These are phyloP conservation scores for Halcyon chelicuti DNA, from an alignment of 2,797 vertebrate species.

Conservation along the genomic window DNA sequence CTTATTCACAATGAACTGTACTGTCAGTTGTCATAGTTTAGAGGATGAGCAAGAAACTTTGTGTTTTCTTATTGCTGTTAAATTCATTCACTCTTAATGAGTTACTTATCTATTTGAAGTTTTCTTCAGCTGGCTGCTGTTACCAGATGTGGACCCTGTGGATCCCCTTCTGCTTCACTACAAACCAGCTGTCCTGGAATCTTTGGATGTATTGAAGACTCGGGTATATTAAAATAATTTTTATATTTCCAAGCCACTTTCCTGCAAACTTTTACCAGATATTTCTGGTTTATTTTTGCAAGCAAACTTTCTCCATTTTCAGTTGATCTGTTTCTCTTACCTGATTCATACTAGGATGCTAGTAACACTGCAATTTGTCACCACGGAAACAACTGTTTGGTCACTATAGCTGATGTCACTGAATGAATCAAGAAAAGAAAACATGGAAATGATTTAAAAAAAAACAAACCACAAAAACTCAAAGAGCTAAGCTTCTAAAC, in stretches of 20 bases:
- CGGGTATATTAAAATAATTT: background rate
- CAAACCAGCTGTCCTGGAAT: background rate
- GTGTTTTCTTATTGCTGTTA: background rate
- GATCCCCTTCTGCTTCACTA: background rate
- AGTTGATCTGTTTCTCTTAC: background rate
- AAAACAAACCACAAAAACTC: no score
- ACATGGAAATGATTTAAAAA: background rate
- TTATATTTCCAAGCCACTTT: background rate
- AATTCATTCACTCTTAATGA: background rate
- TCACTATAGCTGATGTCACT: constrained; percentile 21
- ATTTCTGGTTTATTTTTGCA: background rate
- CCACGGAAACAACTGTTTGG: background rate
- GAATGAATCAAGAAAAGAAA: constrained; percentile 15
- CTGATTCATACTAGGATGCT: background rate
- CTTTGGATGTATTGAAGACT: background rate
- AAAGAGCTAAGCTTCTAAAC: background rate
- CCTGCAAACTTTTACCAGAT: background rate
- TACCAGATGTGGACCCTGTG: background rate
- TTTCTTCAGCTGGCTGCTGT: background rate
- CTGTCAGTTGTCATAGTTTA: background rate
- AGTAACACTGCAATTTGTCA: constrained; percentile 28
- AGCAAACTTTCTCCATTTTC: background rate
- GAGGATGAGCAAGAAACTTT: background rate
- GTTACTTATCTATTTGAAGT: background rate
- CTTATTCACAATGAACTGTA: background rate